Evolutionary conservation across 64 coral and sea anemone species (phyloP).

Genomic region (Pocillopora damicornis): DNA sequence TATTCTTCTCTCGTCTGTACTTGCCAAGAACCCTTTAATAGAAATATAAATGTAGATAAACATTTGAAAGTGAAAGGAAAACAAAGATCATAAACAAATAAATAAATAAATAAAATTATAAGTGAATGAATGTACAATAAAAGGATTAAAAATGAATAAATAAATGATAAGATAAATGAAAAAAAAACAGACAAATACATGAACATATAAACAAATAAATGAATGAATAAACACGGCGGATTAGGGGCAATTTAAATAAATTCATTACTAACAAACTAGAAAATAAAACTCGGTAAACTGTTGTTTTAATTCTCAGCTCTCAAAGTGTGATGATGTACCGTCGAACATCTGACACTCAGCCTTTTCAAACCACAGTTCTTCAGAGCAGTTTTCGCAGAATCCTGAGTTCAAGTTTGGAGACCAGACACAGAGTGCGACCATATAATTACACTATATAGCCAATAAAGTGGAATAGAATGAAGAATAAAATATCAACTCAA

Average conservation of each 20-base stretch:
- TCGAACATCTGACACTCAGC: neutral
- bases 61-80: neutral
- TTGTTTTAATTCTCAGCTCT: conserved; percentile 24
- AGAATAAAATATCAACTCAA: too few species aligned
- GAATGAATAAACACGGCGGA: neutral
- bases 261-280: neutral
- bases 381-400: conserved; percentile 42
- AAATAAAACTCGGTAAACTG: neutral
- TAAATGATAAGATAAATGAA: too few species aligned
- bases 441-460: conserved; percentile 20
- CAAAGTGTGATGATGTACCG: conserved; percentile 22
- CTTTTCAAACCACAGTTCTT: conserved; percentile 16
- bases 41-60: too few species aligned
- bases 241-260: neutral
- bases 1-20: too few species aligned
- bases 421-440: conserved; percentile 2
- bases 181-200: too few species aligned
- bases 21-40: too few species aligned
- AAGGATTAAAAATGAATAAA: too few species aligned
- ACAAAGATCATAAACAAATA: neutral
- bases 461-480: neutral
- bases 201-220: neutral
- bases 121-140: too few species aligned
- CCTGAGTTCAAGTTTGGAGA: conserved; percentile 16
- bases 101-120: neutral